Evolutionary conservation across 1,140 invertebrate species (phyloP), one percentile per base, ranked within the genome.

Genomic region (Druon quercuslanigerum): DNA sequence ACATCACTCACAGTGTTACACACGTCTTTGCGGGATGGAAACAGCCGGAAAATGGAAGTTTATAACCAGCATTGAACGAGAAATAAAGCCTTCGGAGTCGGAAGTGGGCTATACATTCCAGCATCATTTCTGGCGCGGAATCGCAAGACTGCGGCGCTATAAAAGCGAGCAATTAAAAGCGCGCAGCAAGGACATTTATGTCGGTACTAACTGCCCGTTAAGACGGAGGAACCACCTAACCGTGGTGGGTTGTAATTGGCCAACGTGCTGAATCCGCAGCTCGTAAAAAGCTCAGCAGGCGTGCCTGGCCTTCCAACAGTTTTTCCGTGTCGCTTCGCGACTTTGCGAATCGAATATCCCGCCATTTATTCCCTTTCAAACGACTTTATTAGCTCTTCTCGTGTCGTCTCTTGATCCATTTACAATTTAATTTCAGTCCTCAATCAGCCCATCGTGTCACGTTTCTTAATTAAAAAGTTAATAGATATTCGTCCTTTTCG

Each of bases 311-410:
- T 66, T 66, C 57, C 57, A 66, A 66, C 57, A 40, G 57, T 66
- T 66, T 66, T 66, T 66, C 57, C 57, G 57, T 66, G 57, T 66
- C 57, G 57, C 57, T 66, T 66, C 25, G 57, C 57, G 33, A 66
- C 57, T 66, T 66, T 7, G n/a, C 25, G 57, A 33, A 66, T 33
- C 57, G 20, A 66, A 66, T 66, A 66, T 66, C 57, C 57, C 14
- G 57, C 25, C 57, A 66, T 66, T 66, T 66, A 25, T 66, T 66
- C 57, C 57, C 25, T 66, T 33, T 66, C 20, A 33, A 66, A 66
- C 16, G 25, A 66, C 57, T 66, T 66, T 66, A 66, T 66, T 66
- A 66, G 25, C 57, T 19, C 33, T 33, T 25, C 1, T 13, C 57
- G 20, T 33, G 57, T 33, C 20, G 14, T 33, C 57, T 25, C 20